phyloP scores from a whole-genome alignment of 2,797 vertebrate species.

The Kryptolebias ocellatus region DNA sequence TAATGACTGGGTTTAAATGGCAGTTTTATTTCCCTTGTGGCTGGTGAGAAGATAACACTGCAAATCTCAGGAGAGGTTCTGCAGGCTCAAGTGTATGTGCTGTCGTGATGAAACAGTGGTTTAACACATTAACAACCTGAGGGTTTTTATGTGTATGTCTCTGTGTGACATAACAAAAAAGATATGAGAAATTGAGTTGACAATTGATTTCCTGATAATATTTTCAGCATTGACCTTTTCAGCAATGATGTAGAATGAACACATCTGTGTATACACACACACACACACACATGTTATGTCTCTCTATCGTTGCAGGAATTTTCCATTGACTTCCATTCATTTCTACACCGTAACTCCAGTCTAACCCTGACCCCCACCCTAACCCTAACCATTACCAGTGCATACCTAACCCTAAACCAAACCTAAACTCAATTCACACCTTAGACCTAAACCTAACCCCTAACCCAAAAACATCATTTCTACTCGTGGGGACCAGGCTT shows the following conservation, averaged over 20 bases:
- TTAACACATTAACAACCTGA: too few species aligned
- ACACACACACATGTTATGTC: too few species aligned
- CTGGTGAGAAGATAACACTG: conserved; percentile 13
- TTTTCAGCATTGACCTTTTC: conserved; percentile 40
- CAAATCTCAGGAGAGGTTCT: conserved; percentile 52
- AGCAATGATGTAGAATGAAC: conserved; percentile 36
- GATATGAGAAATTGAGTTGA: background rate
- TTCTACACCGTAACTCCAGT: too few species aligned
- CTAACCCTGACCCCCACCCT: too few species aligned
- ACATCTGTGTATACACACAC: background rate
- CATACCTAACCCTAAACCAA: too few species aligned
- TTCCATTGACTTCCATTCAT: too few species aligned
- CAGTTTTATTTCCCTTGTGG: conserved; percentile 55
- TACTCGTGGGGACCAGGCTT: too few species aligned
- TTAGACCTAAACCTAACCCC: too few species aligned
- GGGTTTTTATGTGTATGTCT: conserved; percentile 15
- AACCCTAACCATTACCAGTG: too few species aligned
- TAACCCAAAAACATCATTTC: too few species aligned
- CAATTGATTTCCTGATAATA: conserved; percentile 43
- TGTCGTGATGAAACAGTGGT: conserved; percentile 23
- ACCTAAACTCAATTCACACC: too few species aligned
- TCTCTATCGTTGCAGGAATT: too few species aligned
- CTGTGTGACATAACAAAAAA: conserved; percentile 10
- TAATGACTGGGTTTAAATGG: conserved; percentile 76
- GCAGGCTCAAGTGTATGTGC: conserved; percentile 36